phyloP scores from a whole-genome alignment of 1,140 invertebrate genomes.

The Zelostemma sp. region DNA sequence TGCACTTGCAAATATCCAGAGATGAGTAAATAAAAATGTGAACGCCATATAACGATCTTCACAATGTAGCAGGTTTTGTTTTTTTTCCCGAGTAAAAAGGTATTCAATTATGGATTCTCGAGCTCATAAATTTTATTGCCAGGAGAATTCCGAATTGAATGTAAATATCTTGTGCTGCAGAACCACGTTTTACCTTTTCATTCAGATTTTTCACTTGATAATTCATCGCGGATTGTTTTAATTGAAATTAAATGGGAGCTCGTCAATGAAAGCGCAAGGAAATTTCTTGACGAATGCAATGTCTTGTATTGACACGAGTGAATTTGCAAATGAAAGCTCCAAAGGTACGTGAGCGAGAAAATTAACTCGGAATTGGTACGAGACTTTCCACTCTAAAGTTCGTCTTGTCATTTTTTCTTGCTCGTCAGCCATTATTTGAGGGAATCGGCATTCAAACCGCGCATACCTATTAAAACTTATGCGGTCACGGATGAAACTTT shows the following conservation, averaged over 20 bases:
- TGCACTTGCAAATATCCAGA: background rate
- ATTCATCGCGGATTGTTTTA: too few species aligned
- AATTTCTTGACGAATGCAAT: too few species aligned
- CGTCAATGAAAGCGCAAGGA: too few species aligned
- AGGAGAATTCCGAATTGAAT: too few species aligned
- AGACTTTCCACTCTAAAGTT: background rate
- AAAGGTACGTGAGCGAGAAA: too few species aligned
- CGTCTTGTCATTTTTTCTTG: constrained; percentile 15
- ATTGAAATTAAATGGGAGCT: too few species aligned
- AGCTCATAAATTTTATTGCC: too few species aligned
- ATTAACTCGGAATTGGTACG: background rate
- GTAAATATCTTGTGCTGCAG: too few species aligned
- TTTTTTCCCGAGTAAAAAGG: background rate
- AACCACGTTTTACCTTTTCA: too few species aligned
- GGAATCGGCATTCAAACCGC: constrained; percentile 58
- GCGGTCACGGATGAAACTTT: constrained; percentile 51
- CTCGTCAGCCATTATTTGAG: constrained; percentile 12
- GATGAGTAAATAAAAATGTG: constrained; percentile 11
- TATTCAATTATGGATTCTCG: background rate
- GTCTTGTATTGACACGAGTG: too few species aligned
- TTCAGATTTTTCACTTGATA: too few species aligned
- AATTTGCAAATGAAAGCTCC: too few species aligned
- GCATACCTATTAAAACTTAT: constrained; percentile 59
- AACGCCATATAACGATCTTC: background rate
- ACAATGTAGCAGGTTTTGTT: background rate